Base-by-base conservation (phyloP, 2,888 invertebrate genomes). In the Dasypogon diadema region DNA sequence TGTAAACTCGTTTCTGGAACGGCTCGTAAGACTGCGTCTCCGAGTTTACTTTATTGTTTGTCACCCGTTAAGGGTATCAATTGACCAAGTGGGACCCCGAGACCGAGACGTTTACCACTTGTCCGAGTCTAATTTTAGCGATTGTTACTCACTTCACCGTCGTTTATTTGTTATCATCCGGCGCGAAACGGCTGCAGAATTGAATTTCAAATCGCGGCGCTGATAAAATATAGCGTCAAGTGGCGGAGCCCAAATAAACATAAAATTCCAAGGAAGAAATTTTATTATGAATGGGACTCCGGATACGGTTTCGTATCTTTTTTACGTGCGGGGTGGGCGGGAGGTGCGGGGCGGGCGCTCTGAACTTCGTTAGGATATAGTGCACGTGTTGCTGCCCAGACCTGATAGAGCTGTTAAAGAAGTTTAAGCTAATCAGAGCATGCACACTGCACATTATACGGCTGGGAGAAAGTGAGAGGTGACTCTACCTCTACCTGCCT, bases 361-460 rank as follows among this genome's bases (percentile, higher is more conserved):
- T 65, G 65, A 42, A 65, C 24, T 65, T 22, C 46, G 48, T 65
- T 70, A 34, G 70, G 54, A 54, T 18, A 54, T 30, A 16, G 54
- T 70, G 70, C 70, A 70, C 70, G 70, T 70, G 70, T 24, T 46
- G 48, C 21, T 42, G 51, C n/a, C 14, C 54, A 70, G 10, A 54
- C 18, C 30, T 70, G 70, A 70, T 70, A 54, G 34, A 70, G 70
- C 54, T 54, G 70, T 81, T 82, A 76, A 75, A 60, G 75, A 75
- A 72, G 72, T 68, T 72, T 37, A 42, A 30, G 46, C 48, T 70
- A 72, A 56, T 60, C 63, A 63, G 74, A 63, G 60, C 74, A 34
- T 63, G 60, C 46, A 42, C 1, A 42, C 12, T 14, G 5, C 8
- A 42, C 37, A 8, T 21, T 14, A 16, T 21, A 21, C 14, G n/a